Evolutionary conservation across 2,113 vertebrate genomes (phyloP), one percentile per base, ranked within the genome.

Genomic region (Archilochus colubris): DNA sequence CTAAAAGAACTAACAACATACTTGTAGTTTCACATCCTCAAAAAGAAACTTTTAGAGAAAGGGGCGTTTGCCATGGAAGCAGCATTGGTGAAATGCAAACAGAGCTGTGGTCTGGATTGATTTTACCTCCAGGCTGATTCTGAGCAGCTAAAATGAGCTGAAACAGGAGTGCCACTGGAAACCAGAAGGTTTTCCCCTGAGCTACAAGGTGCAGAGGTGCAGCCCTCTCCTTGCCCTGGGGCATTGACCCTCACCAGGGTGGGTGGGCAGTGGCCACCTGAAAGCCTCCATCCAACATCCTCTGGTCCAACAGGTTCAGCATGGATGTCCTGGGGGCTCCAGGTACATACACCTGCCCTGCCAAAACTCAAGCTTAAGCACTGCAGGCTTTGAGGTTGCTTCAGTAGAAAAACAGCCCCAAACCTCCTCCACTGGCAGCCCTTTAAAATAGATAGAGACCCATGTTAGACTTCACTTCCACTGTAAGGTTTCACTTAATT

Each of bases 171-270:
- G 20, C 44, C 13, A 7, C 13, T 3, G 55, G n/a, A 81, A 80
- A 18, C 9, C 1, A 3, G 67, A 64, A 25, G 25, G 12, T 33
- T 73, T 73, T 57, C 8, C 33, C 40, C n/a, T 12, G 20, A 31
- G 59, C 31, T 68, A 44, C 0, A 3, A 19, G 33, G 40, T 31
- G 6, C 67, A 58, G 50, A 58, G 30, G 14, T 31, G 64, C 48
- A 82, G 64, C 19, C n/a, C 68, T 55, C 30, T 62, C 43, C 36
- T 67, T 1, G 1, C 7, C 12, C 22, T 8, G 30, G 19, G 25
- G 5, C 27, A 57, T 14, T 30, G 59, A 64, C 20, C 33, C 30
- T 43, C n/a, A 7, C 0, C 0, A 68, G 40, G 12, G 18, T 20
- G 10, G 18, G 18, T 54, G 33, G 51, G 18, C 55, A 67, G 22